Evolutionary conservation across 2,797 vertebrate genomes (phyloP).

Genomic region (Euthynnus affinis): DNA sequence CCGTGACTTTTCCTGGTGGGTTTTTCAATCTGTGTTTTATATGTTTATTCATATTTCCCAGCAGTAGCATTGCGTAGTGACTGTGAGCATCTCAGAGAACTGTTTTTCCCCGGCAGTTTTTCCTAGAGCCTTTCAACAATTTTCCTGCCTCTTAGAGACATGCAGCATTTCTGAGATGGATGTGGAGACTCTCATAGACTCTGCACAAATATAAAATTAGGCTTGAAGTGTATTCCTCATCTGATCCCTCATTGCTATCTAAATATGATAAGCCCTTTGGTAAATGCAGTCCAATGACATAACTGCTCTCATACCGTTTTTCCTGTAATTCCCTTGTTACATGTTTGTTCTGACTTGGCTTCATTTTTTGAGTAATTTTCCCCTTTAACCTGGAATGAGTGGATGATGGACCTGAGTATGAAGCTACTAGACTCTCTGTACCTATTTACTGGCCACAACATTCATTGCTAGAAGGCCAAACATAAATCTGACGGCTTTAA

Average conservation of each 20-base stretch:
- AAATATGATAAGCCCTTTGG: not conserved
- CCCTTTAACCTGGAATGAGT: slow-evolving; percentile 21
- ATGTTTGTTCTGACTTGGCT: not conserved
- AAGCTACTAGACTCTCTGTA: not conserved
- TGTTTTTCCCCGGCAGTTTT: not conserved
- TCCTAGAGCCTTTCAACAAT: slow-evolving; percentile 12
- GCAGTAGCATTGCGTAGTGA: slow-evolving; percentile 3
- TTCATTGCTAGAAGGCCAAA: slow-evolving; percentile 40
- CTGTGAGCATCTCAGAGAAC: not conserved
- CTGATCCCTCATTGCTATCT: not conserved
- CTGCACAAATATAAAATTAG: slow-evolving; percentile 14
- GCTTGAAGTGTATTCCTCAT: not conserved
- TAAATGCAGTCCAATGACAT: not conserved
- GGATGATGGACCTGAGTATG: no score
- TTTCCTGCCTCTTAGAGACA: not conserved
- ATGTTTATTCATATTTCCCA: slow-evolving; percentile 37
- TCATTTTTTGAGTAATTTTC: not conserved
- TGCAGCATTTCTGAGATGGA: not conserved
- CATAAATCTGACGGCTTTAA: slow-evolving; percentile 42
- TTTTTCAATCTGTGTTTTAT: slow-evolving; percentile 34
- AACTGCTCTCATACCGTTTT: not conserved
- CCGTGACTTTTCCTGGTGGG: slow-evolving; percentile 26
- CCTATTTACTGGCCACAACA: slow-evolving; percentile 20
- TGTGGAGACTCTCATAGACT: not conserved
- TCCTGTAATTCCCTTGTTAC: not conserved